Percentiles rank a stretch among this genome's conserved stretches.
phyloP scores from a whole-genome alignment of 2,888 invertebrate genomes.

The Pheosia tremula region DNA sequence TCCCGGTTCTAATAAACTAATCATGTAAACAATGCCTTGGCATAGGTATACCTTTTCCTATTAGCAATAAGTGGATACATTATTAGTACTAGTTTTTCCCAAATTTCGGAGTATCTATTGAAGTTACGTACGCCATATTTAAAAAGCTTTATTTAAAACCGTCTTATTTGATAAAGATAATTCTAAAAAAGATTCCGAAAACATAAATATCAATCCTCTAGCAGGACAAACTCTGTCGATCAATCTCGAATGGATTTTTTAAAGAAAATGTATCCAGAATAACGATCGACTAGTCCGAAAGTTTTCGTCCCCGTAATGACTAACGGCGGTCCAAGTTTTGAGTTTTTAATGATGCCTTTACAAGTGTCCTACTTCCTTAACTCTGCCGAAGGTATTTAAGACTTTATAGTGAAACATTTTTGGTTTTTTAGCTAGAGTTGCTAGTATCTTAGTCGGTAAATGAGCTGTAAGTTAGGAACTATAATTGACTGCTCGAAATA shows the following conservation, averaged over 20 bases:
- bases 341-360: constrained; percentile 67
- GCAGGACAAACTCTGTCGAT: constrained; percentile 51
- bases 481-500: neutral
- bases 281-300: constrained; percentile 46
- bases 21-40: too few species aligned
- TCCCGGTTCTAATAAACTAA: too few species aligned
- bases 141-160: neutral
- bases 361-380: constrained; percentile 42
- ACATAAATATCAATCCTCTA: constrained; percentile 18
- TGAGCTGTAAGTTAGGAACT: neutral
- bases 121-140: too few species aligned
- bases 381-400: constrained; percentile 35
- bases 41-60: too few species aligned
- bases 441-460: constrained; percentile 8
- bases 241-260: constrained; percentile 49
- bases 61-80: too few species aligned
- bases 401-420: constrained; percentile 26
- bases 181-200: neutral
- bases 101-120: too few species aligned
- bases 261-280: constrained; percentile 50
- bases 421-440: constrained; percentile 24
- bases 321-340: constrained; percentile 56
- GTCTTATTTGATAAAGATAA: neutral
- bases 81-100: too few species aligned
- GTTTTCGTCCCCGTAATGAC: constrained; percentile 56